Evolutionary conservation across 2,113 vertebrate species (phyloP), one percentile per base, ranked within the genome.

Genomic region (Mirounga angustirostris): DNA sequence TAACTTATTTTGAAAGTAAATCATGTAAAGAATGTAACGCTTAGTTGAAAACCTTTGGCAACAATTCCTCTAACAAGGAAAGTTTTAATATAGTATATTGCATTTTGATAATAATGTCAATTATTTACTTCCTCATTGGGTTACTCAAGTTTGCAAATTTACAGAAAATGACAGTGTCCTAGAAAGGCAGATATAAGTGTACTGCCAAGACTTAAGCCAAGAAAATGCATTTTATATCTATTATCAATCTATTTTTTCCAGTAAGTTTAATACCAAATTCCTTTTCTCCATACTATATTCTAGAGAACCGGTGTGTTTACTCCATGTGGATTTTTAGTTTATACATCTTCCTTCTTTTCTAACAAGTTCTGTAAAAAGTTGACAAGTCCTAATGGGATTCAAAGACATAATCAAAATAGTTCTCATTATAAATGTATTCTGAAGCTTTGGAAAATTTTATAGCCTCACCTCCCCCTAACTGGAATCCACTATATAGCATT

Each of bases 381-480:
- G 67, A 71, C 59, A 97, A 63, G 61, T 89, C 87, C 65, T 97
- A 97, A 94, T 93, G 94, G 89, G 52, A 96, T 93, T 96, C 94
- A 92, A 63, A 97, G 73, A 91, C 13, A 83, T 63, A 97, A 95
- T 30, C 78, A 78, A 95, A 98, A 33, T 89, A 82, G 22, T 93
- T 96, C 80, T 96, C 56, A 95, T 91, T 87, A 87, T 28, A 84
- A 97, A 95, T 80, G 96, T 43, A 92, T 97, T 97, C 89, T 85
- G 43, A 7, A 21, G 89, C 63, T 91, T 56, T 67, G 43, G 89
- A 97, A 98, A 98, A 69, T 50, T 97, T 92, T 92, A 91, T 50
- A 95, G 50, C 43, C 52, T 96, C 76, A 87, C 22, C 18, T 21
- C 16, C 7, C 15, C 5, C 78, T 82, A 89, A 40, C 21, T 95